These are phyloP conservation scores for Proctacanthus coquilletti DNA, from an alignment of 1,140 invertebrate genomes.

Conservation along the genomic window DNA sequence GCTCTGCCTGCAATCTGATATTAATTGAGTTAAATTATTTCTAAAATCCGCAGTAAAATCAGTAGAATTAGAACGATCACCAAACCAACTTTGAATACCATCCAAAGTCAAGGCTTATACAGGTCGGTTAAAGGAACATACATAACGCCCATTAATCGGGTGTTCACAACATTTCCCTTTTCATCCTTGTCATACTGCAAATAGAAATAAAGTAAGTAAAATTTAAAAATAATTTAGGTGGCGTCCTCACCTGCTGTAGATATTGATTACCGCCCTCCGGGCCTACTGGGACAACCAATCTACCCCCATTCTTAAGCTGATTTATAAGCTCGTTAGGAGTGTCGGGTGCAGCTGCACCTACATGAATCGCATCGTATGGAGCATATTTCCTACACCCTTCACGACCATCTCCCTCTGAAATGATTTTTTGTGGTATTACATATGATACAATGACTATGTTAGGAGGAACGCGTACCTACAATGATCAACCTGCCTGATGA, in stretches of 20 bases:
- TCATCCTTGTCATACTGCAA: constrained; percentile 67
- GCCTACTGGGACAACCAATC: constrained; percentile 85
- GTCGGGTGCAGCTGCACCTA: constrained; percentile 73
- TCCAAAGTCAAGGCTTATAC: constrained; percentile 16
- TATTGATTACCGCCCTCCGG: constrained; percentile 64
- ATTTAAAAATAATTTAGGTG: no score
- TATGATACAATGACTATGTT: neutral
- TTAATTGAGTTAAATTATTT: no score
- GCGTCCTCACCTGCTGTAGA: constrained; percentile 44
- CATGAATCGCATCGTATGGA: constrained; percentile 87
- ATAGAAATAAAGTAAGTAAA: constrained; percentile 1
- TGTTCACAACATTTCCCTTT: constrained; percentile 64
- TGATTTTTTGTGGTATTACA: no score
- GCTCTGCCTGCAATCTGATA: no score
- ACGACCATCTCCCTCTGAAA: constrained; percentile 68
- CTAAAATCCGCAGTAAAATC: no score
- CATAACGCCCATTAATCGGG: constrained; percentile 83
- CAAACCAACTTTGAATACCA: constrained; percentile 5
- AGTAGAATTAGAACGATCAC: no score
- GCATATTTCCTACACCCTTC: constrained; percentile 51
- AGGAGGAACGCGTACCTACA: constrained; percentile 37
- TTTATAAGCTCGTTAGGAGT: constrained; percentile 56
- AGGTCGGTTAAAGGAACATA: constrained; percentile 91
- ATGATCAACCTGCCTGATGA: constrained; percentile 48
- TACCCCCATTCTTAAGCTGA: constrained; percentile 61